Conservation (phyloP, 2,888 invertebrate genomes). For the Agriopis aurantiaria region DNA sequence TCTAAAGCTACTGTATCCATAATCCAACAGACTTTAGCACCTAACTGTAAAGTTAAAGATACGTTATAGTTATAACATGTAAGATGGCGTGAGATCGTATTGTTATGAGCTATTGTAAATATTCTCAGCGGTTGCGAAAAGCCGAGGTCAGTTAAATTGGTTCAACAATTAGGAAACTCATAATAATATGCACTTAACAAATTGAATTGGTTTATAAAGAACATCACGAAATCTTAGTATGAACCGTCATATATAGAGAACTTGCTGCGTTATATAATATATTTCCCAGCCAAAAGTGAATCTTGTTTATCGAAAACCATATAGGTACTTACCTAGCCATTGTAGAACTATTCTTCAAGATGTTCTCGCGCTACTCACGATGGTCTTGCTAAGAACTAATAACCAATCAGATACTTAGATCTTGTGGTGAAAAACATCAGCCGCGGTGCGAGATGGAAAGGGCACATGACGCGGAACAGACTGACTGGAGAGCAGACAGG, state of each 20-base stretch:
- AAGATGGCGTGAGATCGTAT: slow-evolving; percentile 45
- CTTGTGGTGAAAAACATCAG: too few relatives aligned
- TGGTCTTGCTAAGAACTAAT: not conserved
- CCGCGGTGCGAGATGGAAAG: too few relatives aligned
- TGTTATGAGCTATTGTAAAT: slow-evolving; percentile 34
- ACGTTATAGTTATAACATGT: slow-evolving; percentile 32
- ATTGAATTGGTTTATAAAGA: slow-evolving; percentile 9
- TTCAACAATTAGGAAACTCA: slow-evolving; percentile 30
- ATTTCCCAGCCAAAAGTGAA: not conserved
- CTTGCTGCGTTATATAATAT: not conserved
- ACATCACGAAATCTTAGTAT: not conserved
- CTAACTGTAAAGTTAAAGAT: slow-evolving; percentile 29
- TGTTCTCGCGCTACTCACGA: not conserved
- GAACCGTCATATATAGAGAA: not conserved
- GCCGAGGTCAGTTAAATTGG: slow-evolving; percentile 33
- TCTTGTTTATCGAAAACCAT: not conserved
- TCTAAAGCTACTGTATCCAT: slow-evolving; percentile 4
- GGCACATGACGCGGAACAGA: too few relatives aligned
- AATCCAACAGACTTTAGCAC: slow-evolving; percentile 11
- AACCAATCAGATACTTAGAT: too few relatives aligned
- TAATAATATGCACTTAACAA: not conserved
- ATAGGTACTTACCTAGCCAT: too few relatives aligned
- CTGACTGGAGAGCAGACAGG: too few relatives aligned
- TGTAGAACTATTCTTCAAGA: not conserved
- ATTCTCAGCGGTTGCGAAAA: slow-evolving; percentile 35